Percentiles rank a stretch among this genome's conserved stretches.
These are phyloP conservation scores for Condylostylus longicornis DNA, from an alignment of 1,140 invertebrate species.

Conservation along the genomic window DNA sequence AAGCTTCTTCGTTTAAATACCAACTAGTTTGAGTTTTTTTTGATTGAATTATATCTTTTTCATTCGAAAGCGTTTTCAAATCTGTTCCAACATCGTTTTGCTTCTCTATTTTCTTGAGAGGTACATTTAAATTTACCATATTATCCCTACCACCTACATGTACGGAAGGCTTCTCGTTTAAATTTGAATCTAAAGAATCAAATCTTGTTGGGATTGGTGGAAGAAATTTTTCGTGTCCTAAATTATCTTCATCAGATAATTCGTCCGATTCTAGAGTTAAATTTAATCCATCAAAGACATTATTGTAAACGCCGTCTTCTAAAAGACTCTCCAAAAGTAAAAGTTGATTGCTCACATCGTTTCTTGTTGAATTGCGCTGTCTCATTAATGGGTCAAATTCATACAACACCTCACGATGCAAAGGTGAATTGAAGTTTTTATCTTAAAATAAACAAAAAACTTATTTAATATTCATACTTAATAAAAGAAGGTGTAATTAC, in stretches of 20 bases:
- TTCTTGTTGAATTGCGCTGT: constrained; percentile 13
- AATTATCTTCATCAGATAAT: constrained; percentile 27
- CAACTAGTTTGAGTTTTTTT: too few relatives aligned
- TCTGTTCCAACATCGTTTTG: too few relatives aligned
- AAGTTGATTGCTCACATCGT: constrained; percentile 28
- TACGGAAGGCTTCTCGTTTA: too few relatives aligned
- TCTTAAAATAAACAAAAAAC: too few relatives aligned
- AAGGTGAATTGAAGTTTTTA: constrained; percentile 2
- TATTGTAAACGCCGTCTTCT: constrained; percentile 29
- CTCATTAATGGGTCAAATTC: constrained; percentile 28
- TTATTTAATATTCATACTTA: too few relatives aligned
- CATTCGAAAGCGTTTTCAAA: too few relatives aligned
- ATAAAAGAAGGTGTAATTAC: too few relatives aligned
- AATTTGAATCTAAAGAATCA: not conserved
- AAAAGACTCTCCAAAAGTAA: constrained; percentile 26
- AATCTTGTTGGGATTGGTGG: constrained; percentile 17
- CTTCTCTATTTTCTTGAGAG: too few relatives aligned
- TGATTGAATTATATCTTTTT: too few relatives aligned
- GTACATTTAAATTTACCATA: too few relatives aligned
- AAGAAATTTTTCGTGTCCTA: constrained; percentile 7
- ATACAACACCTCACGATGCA: constrained; percentile 19
- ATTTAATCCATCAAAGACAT: constrained; percentile 11
- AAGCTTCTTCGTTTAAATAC: too few relatives aligned
- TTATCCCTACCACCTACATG: not conserved
- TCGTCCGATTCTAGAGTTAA: constrained; percentile 23